These are phyloP conservation scores for Hipparchia sbordonii DNA, from an alignment of 2,888 invertebrate genomes.

Conservation along the genomic window DNA sequence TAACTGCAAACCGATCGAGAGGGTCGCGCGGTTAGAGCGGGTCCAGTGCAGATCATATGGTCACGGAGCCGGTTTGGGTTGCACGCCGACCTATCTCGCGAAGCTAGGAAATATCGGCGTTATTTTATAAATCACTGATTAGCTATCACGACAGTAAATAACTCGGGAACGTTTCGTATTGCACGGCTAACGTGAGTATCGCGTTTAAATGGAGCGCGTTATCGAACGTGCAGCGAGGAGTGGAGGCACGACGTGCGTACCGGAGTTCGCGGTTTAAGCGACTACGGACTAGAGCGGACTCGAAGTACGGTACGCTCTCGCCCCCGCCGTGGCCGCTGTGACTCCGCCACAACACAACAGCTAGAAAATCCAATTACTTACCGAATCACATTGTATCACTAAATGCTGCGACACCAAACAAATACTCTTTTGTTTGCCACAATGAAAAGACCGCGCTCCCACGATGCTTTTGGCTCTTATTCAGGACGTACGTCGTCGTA, in stretches of 20 bases:
- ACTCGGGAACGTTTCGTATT: conserved; percentile 53
- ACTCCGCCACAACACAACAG: conserved; percentile 44
- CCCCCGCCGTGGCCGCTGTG: conserved; percentile 57
- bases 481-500: conserved; percentile 45
- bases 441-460: conserved; percentile 58
- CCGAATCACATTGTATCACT: conserved; percentile 62
- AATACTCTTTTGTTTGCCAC: conserved; percentile 55
- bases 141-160: conserved; percentile 23
- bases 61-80: conserved; percentile 64
- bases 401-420: conserved; percentile 59
- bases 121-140: conserved; percentile 20
- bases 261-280: conserved; percentile 64
- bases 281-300: conserved; percentile 50
- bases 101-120: conserved; percentile 24
- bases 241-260: conserved; percentile 66
- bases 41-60: conserved; percentile 65
- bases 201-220: conserved; percentile 71
- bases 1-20: conserved; percentile 60
- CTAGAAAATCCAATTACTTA: conserved; percentile 71
- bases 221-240: conserved; percentile 55
- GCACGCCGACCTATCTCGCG: conserved; percentile 44
- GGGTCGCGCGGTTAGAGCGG: conserved; percentile 56
- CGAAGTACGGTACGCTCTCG: conserved; percentile 42
- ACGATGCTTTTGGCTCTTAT: conserved; percentile 62
- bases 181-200: conserved; percentile 56